A percentile compares a stretch with the other conserved stretches of the same genome.
phyloP scores from a whole-genome alignment of 2,888 invertebrate species.

The Carterocephalus palaemon region DNA sequence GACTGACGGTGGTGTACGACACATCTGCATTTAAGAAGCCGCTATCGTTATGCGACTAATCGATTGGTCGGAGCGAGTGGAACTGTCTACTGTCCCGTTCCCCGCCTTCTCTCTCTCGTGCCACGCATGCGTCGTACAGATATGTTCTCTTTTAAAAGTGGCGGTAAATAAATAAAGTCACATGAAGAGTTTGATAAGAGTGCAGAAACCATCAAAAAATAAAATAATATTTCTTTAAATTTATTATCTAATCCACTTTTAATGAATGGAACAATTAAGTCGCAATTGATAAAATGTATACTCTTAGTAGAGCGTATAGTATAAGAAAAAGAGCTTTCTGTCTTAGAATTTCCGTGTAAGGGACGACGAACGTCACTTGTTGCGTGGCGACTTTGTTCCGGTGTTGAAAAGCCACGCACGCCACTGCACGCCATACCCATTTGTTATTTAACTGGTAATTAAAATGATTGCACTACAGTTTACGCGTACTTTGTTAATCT shows the following conservation, averaged over 20 bases:
- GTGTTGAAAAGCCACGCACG: constrained; percentile 71
- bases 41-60: constrained; percentile 80
- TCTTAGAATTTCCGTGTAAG: constrained; percentile 47
- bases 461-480: constrained; percentile 39
- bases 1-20: constrained; percentile 75
- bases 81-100: constrained; percentile 62
- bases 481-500: constrained; percentile 17
- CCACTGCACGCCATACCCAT: constrained; percentile 55
- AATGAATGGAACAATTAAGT: no score
- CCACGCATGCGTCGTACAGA: constrained; percentile 60
- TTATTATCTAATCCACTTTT: no score
- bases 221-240: no score
- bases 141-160: constrained; percentile 67
- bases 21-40: constrained; percentile 80
- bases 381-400: constrained; percentile 69
- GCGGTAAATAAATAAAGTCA: constrained; percentile 75
- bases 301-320: no score
- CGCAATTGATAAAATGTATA: no score
- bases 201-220: constrained; percentile 35
- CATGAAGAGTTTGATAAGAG: constrained; percentile 63
- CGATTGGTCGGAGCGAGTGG: constrained; percentile 76
- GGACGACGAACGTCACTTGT: constrained; percentile 65
- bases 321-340: constrained; percentile 41
- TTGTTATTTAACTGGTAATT: constrained; percentile 59
- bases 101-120: constrained; percentile 50